Evolutionary conservation across 2,888 invertebrate species (phyloP), one percentile per base, ranked within the genome.

Genomic region (Pollenia griseotomentosa): DNA sequence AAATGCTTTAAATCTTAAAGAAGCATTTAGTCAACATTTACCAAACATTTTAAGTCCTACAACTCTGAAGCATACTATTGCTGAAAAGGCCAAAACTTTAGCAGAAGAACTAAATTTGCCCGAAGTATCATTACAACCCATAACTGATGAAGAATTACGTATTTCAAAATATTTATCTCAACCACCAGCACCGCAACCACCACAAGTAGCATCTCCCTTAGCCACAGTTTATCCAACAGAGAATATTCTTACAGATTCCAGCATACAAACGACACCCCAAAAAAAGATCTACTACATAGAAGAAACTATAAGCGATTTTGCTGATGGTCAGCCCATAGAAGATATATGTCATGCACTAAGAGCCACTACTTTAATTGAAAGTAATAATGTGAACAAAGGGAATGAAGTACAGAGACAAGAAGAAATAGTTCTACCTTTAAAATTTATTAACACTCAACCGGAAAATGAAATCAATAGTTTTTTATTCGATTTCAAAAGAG

Each of bases 1-100:
- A 14, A 88, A 90, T 8, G 78, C 89, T 74, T 63, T 86, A 2
- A 90, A 90, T 70, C 87, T 92, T 16, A 89, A 90, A 75, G 83
- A 81, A 19, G 89, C 91, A 4, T 90, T 90, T 46, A 82, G 88
- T 40, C 89, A 90, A 57, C 93, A 94, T 88, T 90, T 94, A 61
- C 94, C 95, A 0, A 95, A 95, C 89, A 93, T 94, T 66, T 94
- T 94, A 90, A 96, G 96, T 92, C 96, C 96, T 5, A 95, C 95
- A 88, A 95, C 95, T 0, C 95, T 97, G 71, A 95, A 96, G 89
- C 95, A 95, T 89, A 96, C 97, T 88, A 96, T 97, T 57, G 96
- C 96, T 91, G 95, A 95, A 88, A 97, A 97, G 91, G 97, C 97
- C 90, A 96, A 96, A 91, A 94, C 96, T 0, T 88, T 93, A 55